phyloP scores from a whole-genome alignment of 2,797 vertebrate genomes.

The Pteronotus mesoamericanus region DNA sequence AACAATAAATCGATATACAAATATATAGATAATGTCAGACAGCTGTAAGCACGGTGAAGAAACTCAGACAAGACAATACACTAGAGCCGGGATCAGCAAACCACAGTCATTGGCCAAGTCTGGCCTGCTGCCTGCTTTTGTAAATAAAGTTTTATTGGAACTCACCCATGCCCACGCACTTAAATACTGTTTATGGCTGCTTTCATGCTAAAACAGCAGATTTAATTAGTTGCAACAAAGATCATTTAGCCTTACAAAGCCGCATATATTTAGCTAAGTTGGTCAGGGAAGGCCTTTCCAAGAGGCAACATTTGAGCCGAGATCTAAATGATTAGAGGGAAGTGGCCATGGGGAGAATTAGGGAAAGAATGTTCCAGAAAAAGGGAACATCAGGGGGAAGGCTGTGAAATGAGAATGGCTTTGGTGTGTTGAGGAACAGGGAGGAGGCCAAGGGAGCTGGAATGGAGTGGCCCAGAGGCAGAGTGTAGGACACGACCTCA shows the following conservation, averaged over 20 bases:
- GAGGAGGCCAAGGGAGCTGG: not conserved
- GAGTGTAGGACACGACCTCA: not conserved
- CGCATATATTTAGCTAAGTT: not conserved
- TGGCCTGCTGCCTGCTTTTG: not conserved
- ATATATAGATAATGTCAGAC: not conserved
- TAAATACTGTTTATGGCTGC: not conserved
- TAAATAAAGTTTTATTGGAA: not conserved
- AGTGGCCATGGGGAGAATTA: not conserved
- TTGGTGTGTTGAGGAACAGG: not conserved
- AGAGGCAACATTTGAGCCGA: not conserved
- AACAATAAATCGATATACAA: not conserved
- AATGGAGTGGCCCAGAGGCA: not conserved
- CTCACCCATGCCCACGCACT: not conserved
- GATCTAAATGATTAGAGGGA: not conserved
- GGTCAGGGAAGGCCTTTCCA: not conserved
- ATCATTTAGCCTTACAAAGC: not conserved
- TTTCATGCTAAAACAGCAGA: not conserved
- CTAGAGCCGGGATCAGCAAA: not conserved
- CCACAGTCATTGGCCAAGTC: not conserved
- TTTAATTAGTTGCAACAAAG: not conserved
- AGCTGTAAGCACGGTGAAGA: constrained; percentile 6
- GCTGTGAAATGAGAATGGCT: not conserved
- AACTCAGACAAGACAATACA: not conserved
- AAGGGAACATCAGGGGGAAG: not conserved
- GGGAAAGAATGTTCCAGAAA: not conserved